Conservation (phyloP, 2,113 vertebrate species). For the Myrmecobius fasciatus region DNA sequence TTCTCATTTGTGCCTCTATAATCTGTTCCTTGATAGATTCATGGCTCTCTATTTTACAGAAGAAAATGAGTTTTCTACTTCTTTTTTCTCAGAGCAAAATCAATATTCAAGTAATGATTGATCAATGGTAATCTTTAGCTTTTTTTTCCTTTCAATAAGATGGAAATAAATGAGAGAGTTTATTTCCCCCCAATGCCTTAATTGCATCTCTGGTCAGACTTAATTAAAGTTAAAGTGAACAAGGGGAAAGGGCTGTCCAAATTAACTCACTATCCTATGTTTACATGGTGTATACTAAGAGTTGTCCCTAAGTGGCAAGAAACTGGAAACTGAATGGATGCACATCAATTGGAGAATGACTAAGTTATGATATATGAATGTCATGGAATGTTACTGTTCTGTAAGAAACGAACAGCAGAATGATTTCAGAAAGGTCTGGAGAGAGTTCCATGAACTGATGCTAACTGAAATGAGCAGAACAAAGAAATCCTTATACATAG, state of each 20-base stretch:
- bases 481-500: too few relatives aligned
- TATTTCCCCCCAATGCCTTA: background rate
- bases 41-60: background rate
- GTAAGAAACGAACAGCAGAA: too few relatives aligned
- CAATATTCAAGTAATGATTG: background rate
- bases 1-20: background rate
- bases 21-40: background rate
- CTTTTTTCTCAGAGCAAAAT: background rate
- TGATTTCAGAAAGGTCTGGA: too few relatives aligned
- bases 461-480: too few relatives aligned
- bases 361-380: too few relatives aligned
- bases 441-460: too few relatives aligned
- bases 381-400: too few relatives aligned
- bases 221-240: background rate
- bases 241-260: background rate
- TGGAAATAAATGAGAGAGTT: background rate
- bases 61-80: background rate
- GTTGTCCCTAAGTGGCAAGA: background rate
- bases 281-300: background rate
- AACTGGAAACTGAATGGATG: too few relatives aligned
- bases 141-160: background rate
- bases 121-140: background rate
- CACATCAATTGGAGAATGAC: too few relatives aligned
- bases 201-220: background rate
- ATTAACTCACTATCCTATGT: background rate